Base-by-base conservation (phyloP, 2,888 invertebrate species). In the Lycia hirtaria region DNA sequence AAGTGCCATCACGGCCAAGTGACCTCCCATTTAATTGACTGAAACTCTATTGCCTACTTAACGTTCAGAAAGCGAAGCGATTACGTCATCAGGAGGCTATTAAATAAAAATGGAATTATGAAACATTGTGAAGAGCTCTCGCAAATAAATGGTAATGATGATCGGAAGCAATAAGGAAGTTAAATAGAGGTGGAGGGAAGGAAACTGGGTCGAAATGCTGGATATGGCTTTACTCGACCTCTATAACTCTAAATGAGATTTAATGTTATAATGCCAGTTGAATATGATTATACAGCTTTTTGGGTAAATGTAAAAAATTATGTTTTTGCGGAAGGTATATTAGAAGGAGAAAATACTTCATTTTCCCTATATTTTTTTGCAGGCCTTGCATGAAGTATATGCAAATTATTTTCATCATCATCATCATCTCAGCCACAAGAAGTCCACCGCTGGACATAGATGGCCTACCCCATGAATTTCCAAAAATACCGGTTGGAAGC, bases 91-190 rank as follows among this genome's bases (percentile, higher is more conserved):
- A 57, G 12, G 33, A 14, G 20, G 20, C 51, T 51, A 51, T 56
- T 47, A 57, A 51, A 41, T 57, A 57, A 62, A 49, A 56, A 50
- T 41, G 41, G 53, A 68, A 69, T 69, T 69, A 68, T 65, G 67
- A 64, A 67, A 71, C 69, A 71, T 76, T 77, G 75, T 66, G 57
- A 70, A 65, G 69, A 71, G 71, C 67, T 58, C 56, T 63, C 60
- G 64, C 65, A 74, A 76, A 76, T 76, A 77, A 74, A 78, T 72
- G 77, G 64, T 77, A 76, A 80, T 78, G 73, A 67, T 73, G 71
- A 76, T 79, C 71, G 72, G 68, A 72, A 69, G 73, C 73, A 73
- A 80, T 76, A 73, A 77, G 71, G 66, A 67, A 71, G 75, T 76
- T 72, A 75, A 70, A 75, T 75, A 68, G 64, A 68, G 55, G 53